Percentiles rank a stretch among this genome's conserved stretches.
phyloP scores from a whole-genome alignment of 2,113 vertebrate species.

The Pangasianodon hypophthalmus region DNA sequence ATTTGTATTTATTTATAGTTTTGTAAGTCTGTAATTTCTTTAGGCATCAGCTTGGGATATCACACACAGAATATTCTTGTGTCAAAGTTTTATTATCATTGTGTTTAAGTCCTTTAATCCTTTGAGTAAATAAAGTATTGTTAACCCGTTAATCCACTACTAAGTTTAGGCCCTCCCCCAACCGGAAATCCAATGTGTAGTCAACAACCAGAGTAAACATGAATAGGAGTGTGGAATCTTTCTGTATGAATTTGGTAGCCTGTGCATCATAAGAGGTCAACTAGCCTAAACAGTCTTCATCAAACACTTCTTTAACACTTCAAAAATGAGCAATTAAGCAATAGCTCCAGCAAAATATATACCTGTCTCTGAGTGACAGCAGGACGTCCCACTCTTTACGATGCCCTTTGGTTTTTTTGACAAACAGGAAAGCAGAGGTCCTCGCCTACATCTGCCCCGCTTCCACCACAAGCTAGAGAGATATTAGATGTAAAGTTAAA shows the following conservation, averaged over 20 bases:
- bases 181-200: neutral
- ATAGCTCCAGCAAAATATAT: conserved; percentile 32
- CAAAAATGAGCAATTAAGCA: neutral
- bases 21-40: neutral
- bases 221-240: neutral
- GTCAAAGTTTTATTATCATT: too few species aligned
- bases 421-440: conserved; percentile 68
- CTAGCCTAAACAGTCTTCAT: neutral
- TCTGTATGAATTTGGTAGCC: neutral
- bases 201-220: neutral
- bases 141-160: neutral
- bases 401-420: conserved; percentile 77
- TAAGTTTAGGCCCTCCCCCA: neutral
- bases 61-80: neutral
- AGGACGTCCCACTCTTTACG: conserved; percentile 73
- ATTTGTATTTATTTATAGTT: neutral
- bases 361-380: conserved; percentile 84
- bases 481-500: conserved; percentile 26
- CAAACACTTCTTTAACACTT: neutral
- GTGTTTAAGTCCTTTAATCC: neutral
- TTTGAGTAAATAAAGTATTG: neutral
- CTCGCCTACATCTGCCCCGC: conserved; percentile 77
- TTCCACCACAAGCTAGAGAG: conserved; percentile 83
- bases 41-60: neutral
- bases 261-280: neutral